phyloP scores from a whole-genome alignment of 2,888 invertebrate genomes.

The Colostygia pectinataria region DNA sequence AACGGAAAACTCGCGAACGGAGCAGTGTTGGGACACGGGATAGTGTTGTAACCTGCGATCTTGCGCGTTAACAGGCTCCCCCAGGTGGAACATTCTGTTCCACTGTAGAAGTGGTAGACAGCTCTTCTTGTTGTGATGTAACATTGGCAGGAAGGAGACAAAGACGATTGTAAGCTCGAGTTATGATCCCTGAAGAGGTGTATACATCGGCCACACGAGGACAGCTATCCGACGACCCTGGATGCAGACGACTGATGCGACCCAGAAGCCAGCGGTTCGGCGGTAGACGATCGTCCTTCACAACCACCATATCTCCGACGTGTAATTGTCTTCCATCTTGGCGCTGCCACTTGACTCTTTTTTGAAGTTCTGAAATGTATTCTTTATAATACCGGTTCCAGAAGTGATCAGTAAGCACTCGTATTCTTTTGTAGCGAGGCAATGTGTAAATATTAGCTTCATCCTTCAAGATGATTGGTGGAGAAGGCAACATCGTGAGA shows the following conservation, averaged over 20 bases:
- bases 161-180: too few relatives aligned
- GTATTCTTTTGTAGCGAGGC: not conserved
- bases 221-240: too few relatives aligned
- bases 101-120: too few relatives aligned
- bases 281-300: not conserved
- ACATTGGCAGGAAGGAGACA: too few relatives aligned
- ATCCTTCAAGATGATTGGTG: not conserved
- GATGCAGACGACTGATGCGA: not conserved
- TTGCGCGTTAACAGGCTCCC: too few relatives aligned
- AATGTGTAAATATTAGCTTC: not conserved
- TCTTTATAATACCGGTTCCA: not conserved
- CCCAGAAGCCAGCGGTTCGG: not conserved
- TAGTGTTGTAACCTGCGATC: too few relatives aligned
- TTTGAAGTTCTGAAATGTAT: not conserved
- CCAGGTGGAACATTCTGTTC: too few relatives aligned
- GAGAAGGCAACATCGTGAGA: not conserved
- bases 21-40: too few relatives aligned
- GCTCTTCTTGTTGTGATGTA: too few relatives aligned
- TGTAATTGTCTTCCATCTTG: not conserved
- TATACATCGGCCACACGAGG: too few relatives aligned
- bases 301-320: not conserved
- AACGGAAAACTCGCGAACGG: conserved; percentile 14
- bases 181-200: too few relatives aligned
- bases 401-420: not conserved
- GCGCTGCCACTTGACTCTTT: not conserved